Base-by-base conservation (phyloP, 2,797 vertebrate species). In the Leontopithecus rosalia region DNA sequence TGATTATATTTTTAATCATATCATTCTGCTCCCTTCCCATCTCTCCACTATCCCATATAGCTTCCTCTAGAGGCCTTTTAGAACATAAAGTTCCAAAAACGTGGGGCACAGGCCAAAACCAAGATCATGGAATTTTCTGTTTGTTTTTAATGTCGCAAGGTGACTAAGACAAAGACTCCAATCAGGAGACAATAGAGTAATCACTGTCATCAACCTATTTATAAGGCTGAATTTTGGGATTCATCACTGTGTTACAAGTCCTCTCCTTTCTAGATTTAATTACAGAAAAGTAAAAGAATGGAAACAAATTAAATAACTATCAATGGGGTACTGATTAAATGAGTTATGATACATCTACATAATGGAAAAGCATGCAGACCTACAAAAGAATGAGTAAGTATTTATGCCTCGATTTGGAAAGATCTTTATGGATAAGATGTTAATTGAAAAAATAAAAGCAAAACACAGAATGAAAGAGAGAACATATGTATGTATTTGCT, bases 101-200 rank as follows among this genome's bases (percentile, higher is more conserved):
- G 24, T 52, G 33, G 52, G 80, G 64, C 15, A 9, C 13, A 36
- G 7, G 50, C 76, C 72, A 15, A 88, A 64, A 36, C 20, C 41
- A 89, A 41, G 4, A 5, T 83, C 43, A 72, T 89, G 85, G 91
- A 48, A 67, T 92, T 92, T 95, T 83, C 82, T 96, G 26, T 85
- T 90, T 95, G 81, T 81, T 85, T 92, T 17, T n/a, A 52, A 88
- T 67, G 30, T 39, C 86, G 17, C 73, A 84, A 52, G 46, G 41
- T 95, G 93, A 48, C 61, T 39, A 76, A 92, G 87, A 81, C 84
- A 93, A 81, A 94, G 61, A 28, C 64, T 72, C 91, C 64, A 87
- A 57, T 93, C 93, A 85, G 55, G 91, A 76, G 61, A 86, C 41
- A 92, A 91, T 10, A 91, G 73, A 83, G 20, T 7, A 24, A 30